Evolutionary conservation across 1,140 invertebrate genomes (phyloP), one percentile per base, ranked within the genome.

Genomic region (Aphelenchoides avenae): DNA sequence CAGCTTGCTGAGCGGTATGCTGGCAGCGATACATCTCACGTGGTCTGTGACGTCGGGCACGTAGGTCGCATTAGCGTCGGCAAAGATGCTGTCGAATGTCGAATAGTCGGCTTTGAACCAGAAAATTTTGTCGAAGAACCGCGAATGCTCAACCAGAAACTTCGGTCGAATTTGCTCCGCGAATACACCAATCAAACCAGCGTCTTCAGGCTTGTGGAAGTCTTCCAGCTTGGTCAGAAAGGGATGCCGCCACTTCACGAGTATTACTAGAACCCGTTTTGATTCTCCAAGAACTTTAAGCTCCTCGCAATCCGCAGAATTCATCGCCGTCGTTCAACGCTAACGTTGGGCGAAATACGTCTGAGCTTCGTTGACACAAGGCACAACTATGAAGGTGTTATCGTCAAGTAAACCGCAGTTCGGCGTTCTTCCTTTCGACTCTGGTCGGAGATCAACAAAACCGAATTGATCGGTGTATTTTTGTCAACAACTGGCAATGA

Each of bases 161-260:
- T 61, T 22, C 6, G 15, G 13, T 4, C 31, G 18, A 15, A 60
- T 46, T 20, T 29, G 55, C 33, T 42, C 43, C 6, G 55, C 37
- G 33, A 58, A 58, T 15, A 58, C 39, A 7, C 56, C 56, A 30
- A 58, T 37, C 6, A 58, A 39, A 1, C 15, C 56, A 11, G 55
- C 13, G 33, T 58, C 56, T 7, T 15, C 24, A 1, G 56, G 57
- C 29, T 58, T 58, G n/a, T 62, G 52, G 22, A 58, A 58, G 34
- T 58, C 27, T 34, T 64, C 26, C 11, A 58, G 56, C 11, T 60
- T 11, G 1, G 56, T 58, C 27, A 62, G 60, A 24, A 58, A 58
- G 13, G 56, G 56, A 55, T 58, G 60, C 29, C 37, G 33, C 56
- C 56, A 58, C 34, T 58, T 58, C 34, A 58, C 11, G 5, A 58